phyloP scores from a whole-genome alignment of 2,888 invertebrate species.

The Agrotis puta region DNA sequence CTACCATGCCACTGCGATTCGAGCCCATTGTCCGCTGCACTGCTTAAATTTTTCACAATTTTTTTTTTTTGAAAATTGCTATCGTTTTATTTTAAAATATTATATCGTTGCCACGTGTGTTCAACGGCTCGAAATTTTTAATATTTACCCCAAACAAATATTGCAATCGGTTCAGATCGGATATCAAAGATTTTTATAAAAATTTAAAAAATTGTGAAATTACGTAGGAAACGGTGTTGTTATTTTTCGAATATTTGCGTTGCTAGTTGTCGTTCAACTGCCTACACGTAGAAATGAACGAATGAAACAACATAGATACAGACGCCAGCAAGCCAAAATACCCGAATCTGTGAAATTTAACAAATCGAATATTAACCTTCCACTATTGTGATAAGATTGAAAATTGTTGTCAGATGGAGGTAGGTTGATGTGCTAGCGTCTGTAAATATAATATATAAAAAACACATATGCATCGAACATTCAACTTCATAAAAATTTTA shows the following conservation, averaged over 20 bases:
- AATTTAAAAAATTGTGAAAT: conserved; percentile 12
- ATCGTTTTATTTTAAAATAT: conserved; percentile 36
- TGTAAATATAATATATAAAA: too few species aligned
- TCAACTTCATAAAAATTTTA: not conserved
- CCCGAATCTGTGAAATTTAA: too few species aligned
- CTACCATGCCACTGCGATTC: conserved; percentile 52
- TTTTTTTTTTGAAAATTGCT: conserved; percentile 27
- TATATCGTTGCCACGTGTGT: conserved; percentile 3
- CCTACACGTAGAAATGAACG: not conserved
- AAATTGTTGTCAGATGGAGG: too few species aligned
- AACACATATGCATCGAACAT: not conserved
- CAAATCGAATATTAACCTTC: too few species aligned
- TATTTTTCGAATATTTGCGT: not conserved
- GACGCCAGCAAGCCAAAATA: too few species aligned
- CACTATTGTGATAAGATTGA: too few species aligned
- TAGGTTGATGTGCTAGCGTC: too few species aligned
- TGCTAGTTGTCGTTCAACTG: not conserved
- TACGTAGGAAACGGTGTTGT: not conserved
- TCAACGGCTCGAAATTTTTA: conserved; percentile 9
- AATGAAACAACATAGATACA: not conserved
- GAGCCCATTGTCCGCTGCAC: conserved; percentile 56
- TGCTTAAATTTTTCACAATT: conserved; percentile 56
- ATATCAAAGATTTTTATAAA: conserved; percentile 18
- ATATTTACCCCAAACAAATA: conserved; percentile 38
- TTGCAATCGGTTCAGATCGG: conserved; percentile 11